Conservation (phyloP, 2,888 invertebrate species). For the Pantelozetes paolii region DNA sequence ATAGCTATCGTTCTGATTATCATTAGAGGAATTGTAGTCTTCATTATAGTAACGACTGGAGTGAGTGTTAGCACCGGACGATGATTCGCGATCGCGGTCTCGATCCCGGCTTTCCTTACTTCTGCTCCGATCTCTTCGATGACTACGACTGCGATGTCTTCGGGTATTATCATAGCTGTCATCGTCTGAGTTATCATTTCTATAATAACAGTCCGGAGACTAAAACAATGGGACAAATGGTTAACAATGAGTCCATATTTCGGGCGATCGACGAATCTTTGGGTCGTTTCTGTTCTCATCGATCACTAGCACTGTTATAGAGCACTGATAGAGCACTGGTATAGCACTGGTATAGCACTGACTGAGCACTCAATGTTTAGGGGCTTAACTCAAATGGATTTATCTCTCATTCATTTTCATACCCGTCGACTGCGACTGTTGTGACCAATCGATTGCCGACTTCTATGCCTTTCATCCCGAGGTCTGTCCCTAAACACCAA, state of each 20-base stretch:
- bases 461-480: constrained; percentile 3
- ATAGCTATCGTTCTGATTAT: constrained; percentile 32
- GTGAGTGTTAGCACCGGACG: constrained; percentile 24
- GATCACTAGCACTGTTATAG: constrained; percentile 20
- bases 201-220: constrained; percentile 39
- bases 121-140: constrained; percentile 45
- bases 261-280: constrained; percentile 20
- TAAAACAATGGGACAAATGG: constrained; percentile 38
- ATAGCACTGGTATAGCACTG: too few relatives aligned
- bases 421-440: constrained; percentile 27
- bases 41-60: constrained; percentile 35
- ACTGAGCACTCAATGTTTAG: neutral
- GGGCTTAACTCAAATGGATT: constrained; percentile 6
- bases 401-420: constrained; percentile 25
- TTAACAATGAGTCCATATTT: constrained; percentile 24
- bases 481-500: constrained; percentile 32
- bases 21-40: constrained; percentile 42
- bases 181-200: constrained; percentile 28
- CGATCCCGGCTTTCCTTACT: constrained; percentile 45
- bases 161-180: constrained; percentile 31
- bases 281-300: constrained; percentile 11
- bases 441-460: neutral
- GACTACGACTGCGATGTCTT: constrained; percentile 36
- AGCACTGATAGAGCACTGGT: neutral
- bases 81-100: constrained; percentile 44